A percentile compares a stretch with the other conserved stretches of the same genome.
These are phyloP conservation scores for Phenganax marumi DNA, from an alignment of 92 coral and sea anemone genomes.

Conservation along the genomic window DNA sequence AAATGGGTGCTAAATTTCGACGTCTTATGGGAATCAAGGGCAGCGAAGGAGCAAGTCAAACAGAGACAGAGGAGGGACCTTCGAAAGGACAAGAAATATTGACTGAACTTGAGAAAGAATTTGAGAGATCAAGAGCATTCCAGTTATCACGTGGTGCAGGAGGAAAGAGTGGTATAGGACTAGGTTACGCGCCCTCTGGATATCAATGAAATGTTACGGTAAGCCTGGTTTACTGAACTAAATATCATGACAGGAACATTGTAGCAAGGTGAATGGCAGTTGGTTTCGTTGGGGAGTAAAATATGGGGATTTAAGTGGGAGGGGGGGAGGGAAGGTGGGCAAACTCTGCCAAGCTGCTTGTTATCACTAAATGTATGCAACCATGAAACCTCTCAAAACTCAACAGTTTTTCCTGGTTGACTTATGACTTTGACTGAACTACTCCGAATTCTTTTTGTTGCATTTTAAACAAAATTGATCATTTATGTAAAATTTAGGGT, in stretches of 20 bases:
- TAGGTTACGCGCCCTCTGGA: slow-evolving; percentile 69
- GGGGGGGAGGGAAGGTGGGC: too few species aligned
- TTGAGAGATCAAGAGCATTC: slow-evolving; percentile 94
- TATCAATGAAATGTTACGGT: neutral
- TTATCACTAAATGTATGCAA: too few species aligned
- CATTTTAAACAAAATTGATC: neutral
- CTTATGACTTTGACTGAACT: too few species aligned
- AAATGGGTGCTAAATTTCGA: slow-evolving; percentile 94
- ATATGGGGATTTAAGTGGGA: too few species aligned
- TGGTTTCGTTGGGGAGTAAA: too few species aligned
- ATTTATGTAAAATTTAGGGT: neutral
- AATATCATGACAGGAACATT: neutral
- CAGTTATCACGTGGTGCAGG: slow-evolving; percentile 99
- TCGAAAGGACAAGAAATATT: slow-evolving; percentile 62
- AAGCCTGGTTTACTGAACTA: neutral
- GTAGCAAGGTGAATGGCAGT: too few species aligned
- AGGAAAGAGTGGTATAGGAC: slow-evolving; percentile 98
- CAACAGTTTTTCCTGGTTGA: too few species aligned
- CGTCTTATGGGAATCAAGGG: slow-evolving; percentile 96
- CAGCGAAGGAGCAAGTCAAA: slow-evolving; percentile 32
- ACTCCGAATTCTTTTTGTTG: too few species aligned
- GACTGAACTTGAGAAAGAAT: slow-evolving; percentile 83
- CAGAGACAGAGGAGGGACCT: slow-evolving; percentile 45
- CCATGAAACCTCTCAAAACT: too few species aligned
- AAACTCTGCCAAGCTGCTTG: too few species aligned